Conservation (phyloP, 1,140 invertebrate species). For the Chionoecetes opilio region DNA sequence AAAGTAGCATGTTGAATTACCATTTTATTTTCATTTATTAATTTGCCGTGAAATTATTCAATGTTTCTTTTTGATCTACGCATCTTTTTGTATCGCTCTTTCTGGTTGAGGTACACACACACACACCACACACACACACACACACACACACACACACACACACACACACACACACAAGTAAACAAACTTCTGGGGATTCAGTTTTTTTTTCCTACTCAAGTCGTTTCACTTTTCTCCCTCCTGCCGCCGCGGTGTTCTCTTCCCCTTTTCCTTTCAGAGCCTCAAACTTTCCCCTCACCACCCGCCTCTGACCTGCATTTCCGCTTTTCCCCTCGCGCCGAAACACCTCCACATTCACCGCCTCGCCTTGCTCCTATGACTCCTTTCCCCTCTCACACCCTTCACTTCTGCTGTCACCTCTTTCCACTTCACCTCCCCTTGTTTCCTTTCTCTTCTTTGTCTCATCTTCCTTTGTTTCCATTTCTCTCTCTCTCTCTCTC, state of each 20-base stretch:
- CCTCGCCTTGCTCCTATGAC: background rate
- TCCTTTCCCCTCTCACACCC: background rate
- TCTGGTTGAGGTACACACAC: background rate
- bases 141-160: slow-evolving; percentile 15
- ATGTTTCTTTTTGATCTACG: background rate
- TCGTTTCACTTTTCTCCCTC: background rate
- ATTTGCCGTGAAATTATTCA: background rate
- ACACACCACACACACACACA: slow-evolving; percentile 22
- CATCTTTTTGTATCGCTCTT: background rate
- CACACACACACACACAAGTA: background rate
- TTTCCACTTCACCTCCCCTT: background rate
- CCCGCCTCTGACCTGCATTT: background rate
- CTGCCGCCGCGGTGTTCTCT: background rate
- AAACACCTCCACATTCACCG: too few species aligned
- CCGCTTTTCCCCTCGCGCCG: too few species aligned
- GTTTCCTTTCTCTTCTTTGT: background rate
- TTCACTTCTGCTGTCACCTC: background rate
- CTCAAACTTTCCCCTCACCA: background rate
- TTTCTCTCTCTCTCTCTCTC: background rate
- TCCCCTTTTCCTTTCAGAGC: background rate
- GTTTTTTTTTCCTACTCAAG: background rate
- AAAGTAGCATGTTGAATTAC: background rate
- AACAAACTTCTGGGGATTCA: background rate
- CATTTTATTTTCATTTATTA: background rate
- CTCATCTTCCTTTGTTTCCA: too few species aligned